Conservation (phyloP, 2,888 invertebrate species). For the Galerucella calmariensis region DNA sequence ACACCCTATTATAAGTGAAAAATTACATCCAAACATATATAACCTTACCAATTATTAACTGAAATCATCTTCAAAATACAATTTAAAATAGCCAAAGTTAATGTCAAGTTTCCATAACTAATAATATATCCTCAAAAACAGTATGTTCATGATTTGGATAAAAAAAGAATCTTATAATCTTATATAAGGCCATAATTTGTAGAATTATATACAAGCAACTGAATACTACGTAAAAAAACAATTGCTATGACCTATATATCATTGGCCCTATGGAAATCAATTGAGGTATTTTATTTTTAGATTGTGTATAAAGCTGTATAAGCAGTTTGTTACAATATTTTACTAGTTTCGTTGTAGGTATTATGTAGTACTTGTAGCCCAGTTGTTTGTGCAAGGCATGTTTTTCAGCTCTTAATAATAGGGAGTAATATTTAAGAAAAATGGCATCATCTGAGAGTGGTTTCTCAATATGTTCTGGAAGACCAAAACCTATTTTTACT, state of each 20-base stretch:
- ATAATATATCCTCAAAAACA: slow-evolving; percentile 40
- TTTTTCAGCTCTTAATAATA: slow-evolving; percentile 64
- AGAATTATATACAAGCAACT: slow-evolving; percentile 52
- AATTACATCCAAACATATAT: no score
- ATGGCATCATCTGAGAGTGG: slow-evolving; percentile 58
- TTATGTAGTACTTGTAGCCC: slow-evolving; percentile 67
- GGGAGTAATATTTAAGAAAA: slow-evolving; percentile 62
- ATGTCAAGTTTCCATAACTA: slow-evolving; percentile 33
- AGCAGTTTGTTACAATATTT: slow-evolving; percentile 37
- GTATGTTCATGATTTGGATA: slow-evolving; percentile 46
- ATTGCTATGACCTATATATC: slow-evolving; percentile 52
- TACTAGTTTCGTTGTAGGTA: slow-evolving; percentile 58
- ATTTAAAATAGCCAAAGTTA: not conserved
- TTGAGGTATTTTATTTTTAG: slow-evolving; percentile 17
- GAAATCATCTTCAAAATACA: no score
- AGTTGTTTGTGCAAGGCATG: slow-evolving; percentile 65
- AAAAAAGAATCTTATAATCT: slow-evolving; percentile 55
- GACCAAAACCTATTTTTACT: slow-evolving; percentile 76
- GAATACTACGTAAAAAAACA: slow-evolving; percentile 51
- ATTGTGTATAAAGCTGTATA: slow-evolving; percentile 2
- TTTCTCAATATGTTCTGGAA: slow-evolving; percentile 78
- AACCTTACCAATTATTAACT: not conserved
- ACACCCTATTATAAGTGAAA: no score
- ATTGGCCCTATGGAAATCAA: slow-evolving; percentile 34
- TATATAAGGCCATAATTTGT: slow-evolving; percentile 54